Evolutionary conservation across 2,797 vertebrate genomes (phyloP).

Genomic region (Amniataba percoides): DNA sequence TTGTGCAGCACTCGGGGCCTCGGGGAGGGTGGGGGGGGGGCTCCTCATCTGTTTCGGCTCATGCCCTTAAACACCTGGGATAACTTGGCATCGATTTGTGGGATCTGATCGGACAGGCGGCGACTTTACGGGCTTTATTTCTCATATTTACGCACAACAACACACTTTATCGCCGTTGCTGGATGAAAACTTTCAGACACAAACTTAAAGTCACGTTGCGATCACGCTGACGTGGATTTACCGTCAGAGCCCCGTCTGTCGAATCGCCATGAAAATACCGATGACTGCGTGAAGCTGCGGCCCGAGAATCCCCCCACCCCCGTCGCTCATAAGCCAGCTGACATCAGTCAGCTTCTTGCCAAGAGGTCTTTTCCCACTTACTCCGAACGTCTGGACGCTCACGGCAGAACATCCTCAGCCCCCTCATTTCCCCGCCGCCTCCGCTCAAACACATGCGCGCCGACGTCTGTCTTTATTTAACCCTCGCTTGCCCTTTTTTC

Average conservation of each 20-base stretch:
- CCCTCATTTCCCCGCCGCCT: constrained; percentile 28
- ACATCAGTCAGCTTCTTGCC: constrained; percentile 58
- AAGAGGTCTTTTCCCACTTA: constrained; percentile 57
- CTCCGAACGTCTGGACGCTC: constrained; percentile 46
- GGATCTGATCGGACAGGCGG: constrained; percentile 28
- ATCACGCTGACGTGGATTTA: constrained; percentile 10
- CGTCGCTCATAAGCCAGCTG: constrained; percentile 19
- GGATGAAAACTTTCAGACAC: too few species aligned
- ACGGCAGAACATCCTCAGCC: constrained; percentile 11
- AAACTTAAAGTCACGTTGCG: constrained; percentile 1
- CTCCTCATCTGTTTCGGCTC: constrained; percentile 35
- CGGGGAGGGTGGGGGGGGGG: too few species aligned
- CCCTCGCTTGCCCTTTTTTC: background rate
- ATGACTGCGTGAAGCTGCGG: constrained; percentile 22
- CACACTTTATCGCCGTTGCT: too few species aligned
- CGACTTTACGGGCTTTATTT: constrained; percentile 18
- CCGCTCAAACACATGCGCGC: constrained; percentile 22
- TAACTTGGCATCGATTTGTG: background rate
- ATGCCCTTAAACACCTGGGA: constrained; percentile 26
- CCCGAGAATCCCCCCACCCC: background rate
- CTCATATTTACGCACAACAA: background rate
- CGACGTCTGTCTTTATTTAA: constrained; percentile 1
- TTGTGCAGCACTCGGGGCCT: constrained; percentile 4
- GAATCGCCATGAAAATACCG: constrained; percentile 47
- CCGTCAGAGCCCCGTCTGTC: constrained; percentile 19